phyloP scores from a whole-genome alignment of 92 coral and sea anemone species.

The Epizoanthus stellaris region DNA sequence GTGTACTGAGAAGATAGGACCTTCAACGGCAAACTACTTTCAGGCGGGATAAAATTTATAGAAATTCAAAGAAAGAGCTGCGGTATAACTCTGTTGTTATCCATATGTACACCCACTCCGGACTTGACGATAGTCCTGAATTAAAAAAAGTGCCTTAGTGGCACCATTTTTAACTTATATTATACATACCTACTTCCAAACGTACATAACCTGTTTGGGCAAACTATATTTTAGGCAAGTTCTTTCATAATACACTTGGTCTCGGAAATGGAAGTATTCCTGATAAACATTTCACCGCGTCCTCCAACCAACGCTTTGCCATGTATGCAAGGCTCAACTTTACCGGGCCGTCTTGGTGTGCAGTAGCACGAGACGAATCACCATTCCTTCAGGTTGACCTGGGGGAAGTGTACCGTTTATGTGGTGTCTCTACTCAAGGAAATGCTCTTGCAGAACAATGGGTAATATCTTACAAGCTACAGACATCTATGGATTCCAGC shows the following conservation, averaged over 20 bases:
- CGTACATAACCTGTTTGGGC: too few relatives aligned
- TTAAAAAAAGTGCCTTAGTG: too few relatives aligned
- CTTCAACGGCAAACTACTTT: too few relatives aligned
- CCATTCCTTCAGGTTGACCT: slow-evolving; percentile 49
- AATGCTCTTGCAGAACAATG: not conserved
- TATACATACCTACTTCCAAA: not conserved
- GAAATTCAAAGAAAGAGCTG: too few relatives aligned
- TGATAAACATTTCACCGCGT: slow-evolving; percentile 35
- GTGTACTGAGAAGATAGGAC: too few relatives aligned
- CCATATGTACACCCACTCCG: too few relatives aligned
- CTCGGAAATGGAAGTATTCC: slow-evolving; percentile 29
- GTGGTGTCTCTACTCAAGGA: slow-evolving; percentile 16
- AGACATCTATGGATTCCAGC: slow-evolving; percentile 20
- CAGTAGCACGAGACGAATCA: slow-evolving; percentile 26
- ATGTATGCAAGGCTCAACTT: slow-evolving; percentile 28
- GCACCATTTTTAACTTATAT: too few relatives aligned
- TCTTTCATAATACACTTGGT: slow-evolving; percentile 26
- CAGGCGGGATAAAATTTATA: too few relatives aligned
- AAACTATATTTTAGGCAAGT: not conserved
- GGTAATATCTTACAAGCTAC: slow-evolving; percentile 45
- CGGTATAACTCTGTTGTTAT: too few relatives aligned
- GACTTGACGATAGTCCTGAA: too few relatives aligned
- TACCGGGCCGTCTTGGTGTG: slow-evolving; percentile 52
- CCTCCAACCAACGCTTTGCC: slow-evolving; percentile 16
- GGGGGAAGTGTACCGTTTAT: slow-evolving; percentile 16